Percentiles rank a stretch among this genome's conserved stretches.
Conservation (phyloP, 2,797 vertebrate genomes). For the Syndactyla subalaris region DNA sequence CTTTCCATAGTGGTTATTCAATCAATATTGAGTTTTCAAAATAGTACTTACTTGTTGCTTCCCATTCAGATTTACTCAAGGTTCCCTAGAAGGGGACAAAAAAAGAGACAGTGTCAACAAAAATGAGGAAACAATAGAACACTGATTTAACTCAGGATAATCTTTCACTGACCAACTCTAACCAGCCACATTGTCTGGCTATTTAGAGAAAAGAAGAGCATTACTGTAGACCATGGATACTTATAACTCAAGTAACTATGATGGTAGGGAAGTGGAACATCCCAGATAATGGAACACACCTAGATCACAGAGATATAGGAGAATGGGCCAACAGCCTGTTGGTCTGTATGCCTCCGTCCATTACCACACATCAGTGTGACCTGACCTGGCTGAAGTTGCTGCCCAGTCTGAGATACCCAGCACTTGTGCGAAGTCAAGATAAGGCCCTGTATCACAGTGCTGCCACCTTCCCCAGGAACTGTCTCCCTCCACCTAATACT, state of each 20-base stretch:
- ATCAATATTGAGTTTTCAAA: background rate
- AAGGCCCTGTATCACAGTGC: background rate
- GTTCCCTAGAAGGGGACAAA: slow-evolving; percentile 83
- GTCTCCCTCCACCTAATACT: background rate
- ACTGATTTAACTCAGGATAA: background rate
- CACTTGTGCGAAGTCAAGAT: background rate
- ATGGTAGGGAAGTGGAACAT: background rate
- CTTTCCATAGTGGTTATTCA: background rate
- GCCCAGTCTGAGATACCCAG: fast-evolving
- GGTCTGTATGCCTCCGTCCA: background rate
- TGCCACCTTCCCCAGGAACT: background rate
- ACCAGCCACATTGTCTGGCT: background rate
- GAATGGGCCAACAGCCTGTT: background rate
- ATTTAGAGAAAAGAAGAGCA: background rate
- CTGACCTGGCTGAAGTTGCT: background rate
- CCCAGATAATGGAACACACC: background rate
- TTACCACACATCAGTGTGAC: background rate
- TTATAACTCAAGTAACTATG: background rate
- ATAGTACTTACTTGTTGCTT: slow-evolving; percentile 90
- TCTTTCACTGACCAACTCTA: background rate
- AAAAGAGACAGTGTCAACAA: background rate
- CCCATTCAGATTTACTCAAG: slow-evolving; percentile 95
- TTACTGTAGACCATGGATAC: background rate
- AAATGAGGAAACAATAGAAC: background rate
- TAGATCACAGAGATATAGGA: background rate